Percentiles rank a stretch among this genome's conserved stretches.
Conservation (phyloP, 2,888 invertebrate species). For the Lacanobia wlatinum region DNA sequence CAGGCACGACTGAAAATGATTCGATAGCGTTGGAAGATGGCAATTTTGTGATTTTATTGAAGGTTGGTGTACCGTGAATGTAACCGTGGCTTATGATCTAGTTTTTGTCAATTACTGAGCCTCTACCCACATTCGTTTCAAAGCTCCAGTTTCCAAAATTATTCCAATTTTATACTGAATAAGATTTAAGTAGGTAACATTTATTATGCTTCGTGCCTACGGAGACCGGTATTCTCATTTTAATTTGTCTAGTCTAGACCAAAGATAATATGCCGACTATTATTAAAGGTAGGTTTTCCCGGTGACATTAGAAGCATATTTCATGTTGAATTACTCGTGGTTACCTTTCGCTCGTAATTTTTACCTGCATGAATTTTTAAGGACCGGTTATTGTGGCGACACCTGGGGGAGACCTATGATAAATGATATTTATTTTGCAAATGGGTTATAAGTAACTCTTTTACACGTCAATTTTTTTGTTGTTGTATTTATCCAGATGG, state of each 20-base stretch:
- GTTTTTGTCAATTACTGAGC: background rate
- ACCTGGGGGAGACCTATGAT: too few species aligned
- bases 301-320: background rate
- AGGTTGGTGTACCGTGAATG: background rate
- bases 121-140: background rate
- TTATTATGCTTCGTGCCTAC: background rate
- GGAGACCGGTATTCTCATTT: background rate
- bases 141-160: background rate
- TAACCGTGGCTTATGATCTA: background rate
- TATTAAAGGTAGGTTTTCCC: background rate
- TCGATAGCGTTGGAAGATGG: conserved; percentile 9
- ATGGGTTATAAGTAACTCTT: too few species aligned
- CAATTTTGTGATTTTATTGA: conserved; percentile 21
- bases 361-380: too few species aligned
- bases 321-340: too few species aligned
- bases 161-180: background rate
- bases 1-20: conserved; percentile 10
- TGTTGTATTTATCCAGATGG: too few species aligned
- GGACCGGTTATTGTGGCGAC: too few species aligned
- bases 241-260: conserved; percentile 18
- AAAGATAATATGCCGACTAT: background rate
- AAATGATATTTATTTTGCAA: too few species aligned
- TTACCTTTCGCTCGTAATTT: too few species aligned
- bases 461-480: too few species aligned
- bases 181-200: background rate